Base-by-base conservation (phyloP, 1,140 invertebrate species). In the Plutomurus gul region DNA sequence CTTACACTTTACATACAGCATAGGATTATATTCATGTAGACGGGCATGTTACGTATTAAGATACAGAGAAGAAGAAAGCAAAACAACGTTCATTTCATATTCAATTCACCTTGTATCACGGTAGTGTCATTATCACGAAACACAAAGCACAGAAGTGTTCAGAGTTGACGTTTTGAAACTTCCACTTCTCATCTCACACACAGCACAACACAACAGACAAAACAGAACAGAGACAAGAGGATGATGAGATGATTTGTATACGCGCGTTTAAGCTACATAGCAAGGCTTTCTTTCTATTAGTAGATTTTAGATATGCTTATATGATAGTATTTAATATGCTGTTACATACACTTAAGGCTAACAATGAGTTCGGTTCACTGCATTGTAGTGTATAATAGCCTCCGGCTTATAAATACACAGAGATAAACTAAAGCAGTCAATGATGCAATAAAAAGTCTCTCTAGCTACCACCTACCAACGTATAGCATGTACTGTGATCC, bases 31-130 rank as follows among this genome's bases (percentile, higher is more conserved):
- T n/a, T n/a, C n/a, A n/a, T n/a, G n/a, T n/a, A n/a, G n/a, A n/a
- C n/a, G n/a, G n/a, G n/a, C n/a, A n/a, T n/a, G n/a, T n/a, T n/a
- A n/a, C n/a, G n/a, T n/a, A n/a, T n/a, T n/a, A n/a, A n/a, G n/a
- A n/a, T n/a, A n/a, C n/a, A n/a, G n/a, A n/a, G n/a, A n/a, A n/a
- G n/a, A n/a, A n/a, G n/a, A n/a, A n/a, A n/a, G n/a, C n/a, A n/a
- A n/a, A n/a, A n/a, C n/a, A n/a, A n/a, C n/a, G n/a, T n/a, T n/a
- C n/a, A n/a, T n/a, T n/a, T n/a, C n/a, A n/a, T n/a, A n/a, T 65
- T 65, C 27, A 65, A 65, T 65, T 65, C 56, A 65, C 27, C 25
- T 65, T 65, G 56, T 65, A 65, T 65, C 56, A 65, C 56, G 13
- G 22, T 33, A 65, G 56, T 65, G 56, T 65, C 56, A 65, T 65